Evolutionary conservation across 2,113 vertebrate species (phyloP), one percentile per base, ranked within the genome.

Genomic region (Amazona vittata): DNA sequence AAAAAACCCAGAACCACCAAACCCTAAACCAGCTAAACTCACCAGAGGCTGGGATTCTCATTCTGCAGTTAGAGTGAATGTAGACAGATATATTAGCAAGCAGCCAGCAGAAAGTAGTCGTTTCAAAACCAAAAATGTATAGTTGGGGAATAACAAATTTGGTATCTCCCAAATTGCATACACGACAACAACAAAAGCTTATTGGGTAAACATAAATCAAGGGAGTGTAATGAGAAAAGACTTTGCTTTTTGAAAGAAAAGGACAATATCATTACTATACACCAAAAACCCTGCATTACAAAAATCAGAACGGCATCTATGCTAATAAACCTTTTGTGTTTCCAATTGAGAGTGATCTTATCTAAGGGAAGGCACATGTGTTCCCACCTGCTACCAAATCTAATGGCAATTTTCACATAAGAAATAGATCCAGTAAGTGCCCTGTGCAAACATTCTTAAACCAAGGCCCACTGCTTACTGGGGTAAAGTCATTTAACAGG

Each of bases 211-310:
- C 7, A 7, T 35, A 71, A 59, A 11, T 11, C 35, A 76, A 80
- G 15, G 5, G 9, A 50, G 3, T 29, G 20, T 8, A 55, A 1
- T 25, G 67, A 21, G 46, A 74, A 31, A 52, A 87, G 7, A 24
- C 7, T 46, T 33, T 8, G 3, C 1, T 57, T 74, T 83, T 31
- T 49, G 12, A 83, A 81, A 19, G 10, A 64, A 65, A 35, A 47
- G 9, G 39, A 15, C 37, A 35, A 33, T 6, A n/a, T 25, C 19
- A 10, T 57, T 33, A 3, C 3, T 13, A 52, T 15, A 22, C 9
- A 70, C 1, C 37, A 25, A 49, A 86, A 79, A 59, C 47, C 2
- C 15, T 12, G 1, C 1, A 6, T 53, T 22, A 64, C 1, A 0
- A 83, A 93, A 73, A 68, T 49, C 10, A 25, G 22, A 86, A 62